Evolutionary conservation across 2,888 invertebrate genomes (phyloP).

Genomic region (Hanleya hanleyi): DNA sequence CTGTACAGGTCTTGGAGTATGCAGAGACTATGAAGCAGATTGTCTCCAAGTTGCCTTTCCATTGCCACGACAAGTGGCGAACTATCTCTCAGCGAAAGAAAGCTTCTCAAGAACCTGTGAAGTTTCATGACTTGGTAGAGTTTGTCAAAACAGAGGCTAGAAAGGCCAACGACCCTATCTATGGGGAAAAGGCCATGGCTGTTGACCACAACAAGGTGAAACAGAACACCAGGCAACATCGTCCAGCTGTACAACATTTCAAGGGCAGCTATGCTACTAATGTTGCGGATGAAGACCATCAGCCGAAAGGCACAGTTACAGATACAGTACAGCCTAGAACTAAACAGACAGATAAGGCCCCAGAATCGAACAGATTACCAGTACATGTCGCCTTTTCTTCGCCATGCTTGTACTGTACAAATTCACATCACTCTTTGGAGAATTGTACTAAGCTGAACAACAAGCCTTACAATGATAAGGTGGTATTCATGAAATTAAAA

Average conservation of each 20-base stretch:
- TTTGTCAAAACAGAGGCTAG: constrained; percentile 14
- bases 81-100: not conserved
- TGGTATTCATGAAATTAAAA: not conserved
- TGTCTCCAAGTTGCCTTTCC: not conserved
- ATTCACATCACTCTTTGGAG: not conserved
- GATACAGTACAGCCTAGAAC: too few species aligned
- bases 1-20: not conserved
- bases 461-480: not conserved
- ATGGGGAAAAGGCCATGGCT: constrained; percentile 14
- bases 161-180: constrained; percentile 22
- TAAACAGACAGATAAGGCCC: too few species aligned
- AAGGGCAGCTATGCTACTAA: not conserved
- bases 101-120: not conserved
- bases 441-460: not conserved
- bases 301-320: too few species aligned
- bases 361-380: too few species aligned
- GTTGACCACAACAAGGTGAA: not conserved
- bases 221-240: too few species aligned
- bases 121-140: constrained; percentile 6
- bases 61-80: not conserved
- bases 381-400: too few species aligned
- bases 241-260: not conserved
- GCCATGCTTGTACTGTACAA: not conserved
- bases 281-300: not conserved
- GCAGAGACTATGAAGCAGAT: not conserved